Evolutionary conservation across 1,140 invertebrate species (phyloP), one percentile per base, ranked within the genome.

Genomic region (Drosophila melanica): DNA sequence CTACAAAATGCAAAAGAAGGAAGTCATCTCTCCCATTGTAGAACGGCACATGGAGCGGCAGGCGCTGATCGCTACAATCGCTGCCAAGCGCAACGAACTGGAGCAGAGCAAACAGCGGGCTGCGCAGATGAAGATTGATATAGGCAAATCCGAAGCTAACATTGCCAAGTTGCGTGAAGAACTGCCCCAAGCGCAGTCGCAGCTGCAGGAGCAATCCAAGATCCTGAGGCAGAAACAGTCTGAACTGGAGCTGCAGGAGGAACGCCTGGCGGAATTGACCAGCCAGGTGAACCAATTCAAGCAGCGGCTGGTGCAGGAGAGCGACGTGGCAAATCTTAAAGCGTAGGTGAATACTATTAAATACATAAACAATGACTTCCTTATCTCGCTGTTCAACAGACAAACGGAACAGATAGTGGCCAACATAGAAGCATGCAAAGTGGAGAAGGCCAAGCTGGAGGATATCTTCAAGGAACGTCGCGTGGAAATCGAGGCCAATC

Each of bases 1-100:
- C 44, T 90, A 81, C 39, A 90, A 85, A 11, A 41, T 81, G 67
- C 78, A 77, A 6, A 90, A 89, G 4, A 76, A 69, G 10, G 67
- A 71, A 11, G 66, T 90, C 5, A 54, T 90, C 7, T 47, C 42
- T 0, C 76, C 73, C 0, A 64, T 82, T 6, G 64, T 78, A 3
- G 71, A 87, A 12, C 10, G 33, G 9, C 33, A 75, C 8, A 79
- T 64, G 37, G 35, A 59, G n/a, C 68, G 54, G 3, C 75, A 81
- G 6, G 44, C 62, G 0, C 44, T 85, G 7, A 37, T 20, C 5
- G 44, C 58, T 3, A 14, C 45, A 9, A 65, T 85, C 4, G 27
- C 64, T 3, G 47, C 70, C 5, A 82, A 77, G 33, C 53, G 45
- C 1, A 48, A 44, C 1, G 69, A 81, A 16, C 20, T 85, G 42